Evolutionary conservation across 2,888 invertebrate species (phyloP), one percentile per base, ranked within the genome.

Genomic region (Lithophane ornitopus): DNA sequence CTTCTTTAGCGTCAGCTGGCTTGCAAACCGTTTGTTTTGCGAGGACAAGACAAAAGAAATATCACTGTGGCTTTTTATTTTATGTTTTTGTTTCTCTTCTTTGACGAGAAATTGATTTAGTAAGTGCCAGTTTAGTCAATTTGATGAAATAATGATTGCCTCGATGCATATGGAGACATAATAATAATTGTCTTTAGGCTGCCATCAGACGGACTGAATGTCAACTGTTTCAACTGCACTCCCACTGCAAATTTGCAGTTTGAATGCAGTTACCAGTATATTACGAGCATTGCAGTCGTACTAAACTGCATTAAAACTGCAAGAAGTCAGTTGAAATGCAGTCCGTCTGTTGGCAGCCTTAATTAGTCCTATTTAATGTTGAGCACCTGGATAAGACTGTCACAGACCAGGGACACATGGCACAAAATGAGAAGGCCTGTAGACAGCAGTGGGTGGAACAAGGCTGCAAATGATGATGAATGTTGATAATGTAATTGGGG

Each of bases 1-100:
- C 80, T 72, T 80, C 59, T 82, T 82, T 80, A 66, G 70, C 81
- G 85, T 80, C 85, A 87, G 88, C 81, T 88, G 87, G 78, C 65
- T 74, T 65, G 49, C 39, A 12, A 34, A 44, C 70, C 74, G 87
- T 78, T 74, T 66, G 82, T 69, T 83, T 87, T 67, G 65, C 77
- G 34, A 84, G 85, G 88, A 88, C 81, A 80, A 59, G 88, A 63
- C 78, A 22, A 39, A 69, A 22, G 12, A 82, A 76, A 61, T n/a
- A 61, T 14, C 0, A 34, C 26, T 63, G 14, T 41, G 22, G 14
- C 2, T 59, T 63, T 80, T 65, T 63, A n/a, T 52, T 44, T 3
- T 0, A 49, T 63, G 41, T 58, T 62, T 49, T 49, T 56, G 2
- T 22, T 49, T 54, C 0, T 44, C 9, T 44, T 80, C 11, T 26